A percentile compares a stretch with the other conserved stretches of the same genome.
These are phyloP conservation scores for Bubo scandiacus DNA, from an alignment of 2,113 vertebrate species.

Conservation along the genomic window DNA sequence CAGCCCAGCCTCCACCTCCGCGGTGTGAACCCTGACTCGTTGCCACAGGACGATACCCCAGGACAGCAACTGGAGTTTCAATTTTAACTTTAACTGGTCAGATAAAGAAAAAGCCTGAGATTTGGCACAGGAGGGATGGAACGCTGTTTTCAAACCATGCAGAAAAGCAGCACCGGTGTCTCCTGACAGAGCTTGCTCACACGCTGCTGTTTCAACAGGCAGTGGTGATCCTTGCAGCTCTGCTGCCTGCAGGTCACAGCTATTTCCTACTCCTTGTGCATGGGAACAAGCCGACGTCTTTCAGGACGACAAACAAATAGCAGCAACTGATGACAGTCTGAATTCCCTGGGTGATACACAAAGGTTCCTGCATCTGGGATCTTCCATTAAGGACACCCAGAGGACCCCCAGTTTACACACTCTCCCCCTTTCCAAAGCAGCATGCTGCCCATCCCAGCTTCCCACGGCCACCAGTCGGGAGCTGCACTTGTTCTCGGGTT, in stretches of 20 bases:
- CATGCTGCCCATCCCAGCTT: neutral
- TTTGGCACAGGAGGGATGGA: neutral
- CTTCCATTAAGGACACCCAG: neutral
- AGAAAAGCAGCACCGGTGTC: neutral
- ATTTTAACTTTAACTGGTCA: too few relatives aligned
- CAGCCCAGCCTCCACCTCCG: neutral
- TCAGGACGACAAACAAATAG: neutral
- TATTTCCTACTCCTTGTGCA: too few relatives aligned
- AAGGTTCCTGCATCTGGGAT: neutral
- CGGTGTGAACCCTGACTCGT: rapidly evolving
- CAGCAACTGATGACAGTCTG: too few relatives aligned
- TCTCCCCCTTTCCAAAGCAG: neutral
- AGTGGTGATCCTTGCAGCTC: neutral
- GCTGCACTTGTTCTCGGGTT: neutral
- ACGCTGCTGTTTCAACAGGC: neutral
- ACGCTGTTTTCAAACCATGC: neutral
- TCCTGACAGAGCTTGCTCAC: neutral
- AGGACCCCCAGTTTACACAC: neutral
- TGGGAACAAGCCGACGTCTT: rapidly evolving
- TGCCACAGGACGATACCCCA: neutral
- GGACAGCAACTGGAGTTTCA: neutral
- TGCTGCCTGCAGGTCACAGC: neutral
- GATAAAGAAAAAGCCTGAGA: neutral
- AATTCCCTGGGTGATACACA: neutral
- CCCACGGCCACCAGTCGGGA: neutral